Percentiles rank a stretch among this genome's conserved stretches.
These are phyloP conservation scores for Loris lydekkerianus DNA, from an alignment of 2,797 vertebrate species.

Conservation along the genomic window DNA sequence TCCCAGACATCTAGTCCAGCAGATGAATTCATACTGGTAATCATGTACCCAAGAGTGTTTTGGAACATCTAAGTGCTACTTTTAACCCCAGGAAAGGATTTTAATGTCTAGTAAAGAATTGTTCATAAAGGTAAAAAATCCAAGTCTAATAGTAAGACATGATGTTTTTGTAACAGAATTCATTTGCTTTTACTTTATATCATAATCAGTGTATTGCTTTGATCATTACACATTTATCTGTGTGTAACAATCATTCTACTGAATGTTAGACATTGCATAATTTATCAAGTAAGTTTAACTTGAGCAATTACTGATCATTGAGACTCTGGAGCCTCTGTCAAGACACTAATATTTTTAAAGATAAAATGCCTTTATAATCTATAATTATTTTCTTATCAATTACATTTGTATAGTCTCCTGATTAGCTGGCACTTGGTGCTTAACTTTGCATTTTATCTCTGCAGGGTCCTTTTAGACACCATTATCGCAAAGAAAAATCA, in stretches of 20 bases:
- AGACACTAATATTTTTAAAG: slow-evolving; percentile 83
- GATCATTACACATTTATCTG: not conserved
- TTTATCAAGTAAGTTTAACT: slow-evolving; percentile 82
- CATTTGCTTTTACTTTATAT: slow-evolving; percentile 55
- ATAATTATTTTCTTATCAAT: slow-evolving; percentile 87
- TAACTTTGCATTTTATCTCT: slow-evolving; percentile 86
- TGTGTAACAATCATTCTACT: not conserved
- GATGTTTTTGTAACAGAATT: slow-evolving; percentile 21
- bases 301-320: slow-evolving; percentile 82
- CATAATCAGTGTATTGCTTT: not conserved
- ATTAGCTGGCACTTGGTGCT: slow-evolving; percentile 80
- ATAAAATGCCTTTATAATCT: slow-evolving; percentile 83
- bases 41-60: not conserved
- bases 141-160: not conserved
- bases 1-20: not conserved
- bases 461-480: slow-evolving; percentile 86
- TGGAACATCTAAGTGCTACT: not conserved
- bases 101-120: not conserved
- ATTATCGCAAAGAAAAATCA: slow-evolving; percentile 87
- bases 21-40: slow-evolving; percentile 19
- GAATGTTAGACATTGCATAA: slow-evolving; percentile 81
- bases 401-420: slow-evolving; percentile 85
- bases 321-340: slow-evolving; percentile 76
- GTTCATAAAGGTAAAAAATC: slow-evolving; percentile 32
- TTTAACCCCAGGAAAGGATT: slow-evolving; percentile 12